phyloP scores from a whole-genome alignment of 1,140 invertebrate species.

The Drosophila subobscura region DNA sequence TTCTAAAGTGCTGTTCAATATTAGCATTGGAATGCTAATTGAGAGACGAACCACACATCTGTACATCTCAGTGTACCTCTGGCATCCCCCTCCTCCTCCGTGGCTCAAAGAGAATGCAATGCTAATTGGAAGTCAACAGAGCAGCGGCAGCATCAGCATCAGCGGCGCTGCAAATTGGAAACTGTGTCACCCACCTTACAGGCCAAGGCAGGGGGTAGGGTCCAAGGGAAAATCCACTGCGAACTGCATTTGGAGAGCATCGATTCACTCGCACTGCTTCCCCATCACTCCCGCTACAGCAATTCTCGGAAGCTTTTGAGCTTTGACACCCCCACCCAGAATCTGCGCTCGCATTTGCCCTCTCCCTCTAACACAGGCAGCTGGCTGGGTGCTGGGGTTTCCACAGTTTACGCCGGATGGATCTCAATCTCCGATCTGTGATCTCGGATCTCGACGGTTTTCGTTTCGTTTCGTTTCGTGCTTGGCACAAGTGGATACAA shows the following conservation, averaged over 20 bases:
- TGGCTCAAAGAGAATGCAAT: slow-evolving; percentile 14
- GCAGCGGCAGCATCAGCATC: slow-evolving; percentile 5
- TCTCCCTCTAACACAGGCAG: no score
- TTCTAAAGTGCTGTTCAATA: slow-evolving; percentile 20
- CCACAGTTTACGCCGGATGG: slow-evolving; percentile 8
- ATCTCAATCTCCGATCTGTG: slow-evolving; percentile 8
- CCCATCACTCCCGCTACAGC: no score
- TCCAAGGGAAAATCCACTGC: not conserved
- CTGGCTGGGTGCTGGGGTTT: not conserved
- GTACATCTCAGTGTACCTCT: slow-evolving; percentile 3
- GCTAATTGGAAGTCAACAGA: slow-evolving; percentile 47
- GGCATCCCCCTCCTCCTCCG: not conserved
- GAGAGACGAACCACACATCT: slow-evolving; percentile 23
- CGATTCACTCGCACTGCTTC: no score
- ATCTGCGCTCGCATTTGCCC: no score
- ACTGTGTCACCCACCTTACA: slow-evolving; percentile 45
- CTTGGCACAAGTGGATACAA: slow-evolving; percentile 79
- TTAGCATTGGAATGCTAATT: slow-evolving; percentile 52
- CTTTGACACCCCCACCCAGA: no score
- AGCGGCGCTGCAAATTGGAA: slow-evolving; percentile 18
- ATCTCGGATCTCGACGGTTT: slow-evolving; percentile 54
- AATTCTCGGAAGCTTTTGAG: no score
- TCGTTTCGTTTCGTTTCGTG: slow-evolving; percentile 56
- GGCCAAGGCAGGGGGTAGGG: slow-evolving; percentile 25
- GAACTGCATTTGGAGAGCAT: slow-evolving; percentile 8